Evolutionary conservation across 2,797 vertebrate genomes (phyloP).

Genomic region (Tangara arthus): DNA sequence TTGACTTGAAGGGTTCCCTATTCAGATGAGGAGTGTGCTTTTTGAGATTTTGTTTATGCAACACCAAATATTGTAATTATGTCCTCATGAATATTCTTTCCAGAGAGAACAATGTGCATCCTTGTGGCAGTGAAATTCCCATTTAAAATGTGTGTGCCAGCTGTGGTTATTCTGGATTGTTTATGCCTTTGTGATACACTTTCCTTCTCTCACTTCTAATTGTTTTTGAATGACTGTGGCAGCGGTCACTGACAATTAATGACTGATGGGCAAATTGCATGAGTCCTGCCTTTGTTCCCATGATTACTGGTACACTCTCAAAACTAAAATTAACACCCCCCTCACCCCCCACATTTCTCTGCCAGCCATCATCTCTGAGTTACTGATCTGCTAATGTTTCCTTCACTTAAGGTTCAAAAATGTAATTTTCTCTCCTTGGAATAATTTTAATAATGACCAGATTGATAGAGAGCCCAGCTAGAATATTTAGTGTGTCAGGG

Average conservation of each 20-base stretch:
- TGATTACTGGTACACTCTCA: background rate
- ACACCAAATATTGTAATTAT: conserved; percentile 26
- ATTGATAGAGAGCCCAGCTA: background rate
- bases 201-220: background rate
- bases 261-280: background rate
- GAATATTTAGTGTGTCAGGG: background rate
- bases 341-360: background rate
- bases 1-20: background rate
- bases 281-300: background rate
- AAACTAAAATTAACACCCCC: background rate
- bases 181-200: background rate
- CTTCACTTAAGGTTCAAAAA: background rate
- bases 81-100: conserved; percentile 8
- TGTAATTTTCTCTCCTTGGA: background rate
- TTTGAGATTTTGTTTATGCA: conserved; percentile 27
- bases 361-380: background rate
- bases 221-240: background rate
- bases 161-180: background rate
- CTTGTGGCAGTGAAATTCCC: background rate
- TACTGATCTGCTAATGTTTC: background rate
- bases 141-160: background rate
- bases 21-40: background rate
- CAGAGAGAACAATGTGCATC: background rate
- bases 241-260: background rate
- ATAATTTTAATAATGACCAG: background rate